A percentile compares a stretch with the other conserved stretches of the same genome.
phyloP scores from a whole-genome alignment of 2,113 vertebrate species.

The Centrocercus urophasianus region DNA sequence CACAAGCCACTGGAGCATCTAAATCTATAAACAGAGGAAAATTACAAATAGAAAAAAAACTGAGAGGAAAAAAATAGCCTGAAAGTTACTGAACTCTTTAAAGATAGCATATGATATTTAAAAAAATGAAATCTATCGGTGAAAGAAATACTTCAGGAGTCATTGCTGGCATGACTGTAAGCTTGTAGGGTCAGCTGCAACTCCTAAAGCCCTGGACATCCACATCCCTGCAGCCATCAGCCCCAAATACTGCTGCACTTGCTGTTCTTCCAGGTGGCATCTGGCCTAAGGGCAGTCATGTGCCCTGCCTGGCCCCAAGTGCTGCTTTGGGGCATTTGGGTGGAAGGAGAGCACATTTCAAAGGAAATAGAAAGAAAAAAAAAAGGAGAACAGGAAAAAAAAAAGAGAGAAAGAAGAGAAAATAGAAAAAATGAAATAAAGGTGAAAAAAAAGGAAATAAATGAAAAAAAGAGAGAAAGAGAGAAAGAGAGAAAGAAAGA shows the following conservation, averaged over 20 bases:
- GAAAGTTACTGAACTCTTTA: neutral
- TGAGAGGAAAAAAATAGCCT: neutral
- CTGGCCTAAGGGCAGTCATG: neutral
- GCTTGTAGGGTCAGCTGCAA: neutral
- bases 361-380: neutral
- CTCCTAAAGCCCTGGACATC: rapidly evolving
- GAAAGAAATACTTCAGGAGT: neutral
- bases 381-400: rapidly evolving
- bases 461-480: too few relatives aligned
- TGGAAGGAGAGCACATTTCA: neutral
- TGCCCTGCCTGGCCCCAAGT: neutral
- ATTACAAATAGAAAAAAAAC: neutral
- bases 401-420: too few relatives aligned
- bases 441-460: too few relatives aligned
- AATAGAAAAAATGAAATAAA: too few relatives aligned
- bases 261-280: neutral
- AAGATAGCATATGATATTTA: rapidly evolving
- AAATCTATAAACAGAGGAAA: neutral
- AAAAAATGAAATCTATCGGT: neutral
- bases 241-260: neutral
- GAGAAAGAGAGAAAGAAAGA: too few relatives aligned
- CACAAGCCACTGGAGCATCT: neutral
- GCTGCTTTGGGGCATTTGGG: neutral
- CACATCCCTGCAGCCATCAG: neutral
- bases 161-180: neutral